phyloP scores from a whole-genome alignment of 1,140 invertebrate genomes.

The Drosophila tani region DNA sequence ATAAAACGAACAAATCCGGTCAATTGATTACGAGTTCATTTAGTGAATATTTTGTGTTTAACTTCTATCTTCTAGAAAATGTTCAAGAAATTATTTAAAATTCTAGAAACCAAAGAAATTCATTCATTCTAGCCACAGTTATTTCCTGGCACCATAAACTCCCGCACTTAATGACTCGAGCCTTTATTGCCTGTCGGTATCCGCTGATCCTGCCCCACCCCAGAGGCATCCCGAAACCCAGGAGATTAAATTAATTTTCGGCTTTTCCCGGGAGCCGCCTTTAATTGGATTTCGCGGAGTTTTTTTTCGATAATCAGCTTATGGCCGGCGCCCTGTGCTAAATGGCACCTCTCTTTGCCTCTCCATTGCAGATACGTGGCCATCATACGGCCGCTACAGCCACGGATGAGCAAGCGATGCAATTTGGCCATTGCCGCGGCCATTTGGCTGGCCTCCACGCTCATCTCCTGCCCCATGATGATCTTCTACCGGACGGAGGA shows the following conservation, averaged over 20 bases:
- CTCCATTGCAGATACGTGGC: constrained; percentile 91
- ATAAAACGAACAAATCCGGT: constrained; percentile 2
- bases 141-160: constrained; percentile 12
- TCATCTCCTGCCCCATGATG: constrained; percentile 93
- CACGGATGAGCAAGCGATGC: constrained; percentile 91
- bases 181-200: constrained; percentile 15
- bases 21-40: not conserved
- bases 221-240: constrained; percentile 7
- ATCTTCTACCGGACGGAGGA: constrained; percentile 91
- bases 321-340: constrained; percentile 22
- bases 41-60: not conserved
- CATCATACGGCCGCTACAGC: constrained; percentile 95
- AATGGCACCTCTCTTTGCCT: constrained; percentile 6
- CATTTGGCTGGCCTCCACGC: constrained; percentile 91
- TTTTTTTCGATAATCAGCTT: constrained; percentile 52
- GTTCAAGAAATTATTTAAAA: not conserved
- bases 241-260: constrained; percentile 39
- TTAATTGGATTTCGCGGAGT: constrained; percentile 29
- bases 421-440: constrained; percentile 92
- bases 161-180: constrained; percentile 22
- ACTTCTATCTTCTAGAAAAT: not conserved
- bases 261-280: constrained; percentile 2
- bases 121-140: not conserved
- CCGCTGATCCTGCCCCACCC: not conserved
- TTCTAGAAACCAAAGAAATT: not conserved